These are phyloP conservation scores for Falcunculus frontatus DNA, from an alignment of 2,113 vertebrate species.

Conservation along the genomic window DNA sequence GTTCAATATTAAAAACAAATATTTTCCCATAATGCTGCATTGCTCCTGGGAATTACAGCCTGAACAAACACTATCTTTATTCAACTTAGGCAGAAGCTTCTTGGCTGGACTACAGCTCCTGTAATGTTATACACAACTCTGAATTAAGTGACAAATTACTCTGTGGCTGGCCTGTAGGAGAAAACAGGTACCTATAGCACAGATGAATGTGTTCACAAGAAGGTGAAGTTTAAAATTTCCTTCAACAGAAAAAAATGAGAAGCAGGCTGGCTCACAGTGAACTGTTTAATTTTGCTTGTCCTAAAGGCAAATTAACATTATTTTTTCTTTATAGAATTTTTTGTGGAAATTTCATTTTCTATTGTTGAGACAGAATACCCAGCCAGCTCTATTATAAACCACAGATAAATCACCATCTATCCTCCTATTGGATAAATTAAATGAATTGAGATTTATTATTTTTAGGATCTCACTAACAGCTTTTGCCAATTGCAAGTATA, in stretches of 20 bases:
- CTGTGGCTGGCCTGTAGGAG: neutral
- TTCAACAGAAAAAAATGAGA: neutral
- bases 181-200: neutral
- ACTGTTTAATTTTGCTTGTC: neutral
- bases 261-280: neutral
- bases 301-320: constrained; percentile 19
- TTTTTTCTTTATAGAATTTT: constrained; percentile 2
- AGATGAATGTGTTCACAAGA: neutral
- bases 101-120: constrained; percentile 27
- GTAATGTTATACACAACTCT: neutral
- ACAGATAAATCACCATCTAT: neutral
- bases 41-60: constrained; percentile 10
- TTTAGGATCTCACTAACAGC: neutral
- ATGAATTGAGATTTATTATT: neutral
- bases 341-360: constrained; percentile 35
- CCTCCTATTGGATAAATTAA: neutral
- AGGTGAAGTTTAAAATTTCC: constrained; percentile 18
- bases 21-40: constrained; percentile 39
- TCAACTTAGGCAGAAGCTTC: constrained; percentile 3
- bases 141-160: constrained; percentile 44
- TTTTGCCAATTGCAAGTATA: neutral
- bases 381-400: neutral
- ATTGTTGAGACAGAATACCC: constrained; percentile 13
- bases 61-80: neutral
- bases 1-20: constrained; percentile 3